Evolutionary conservation across 2,797 vertebrate genomes (phyloP), one percentile per base, ranked within the genome.

Genomic region (Aeoliscus strigatus): DNA sequence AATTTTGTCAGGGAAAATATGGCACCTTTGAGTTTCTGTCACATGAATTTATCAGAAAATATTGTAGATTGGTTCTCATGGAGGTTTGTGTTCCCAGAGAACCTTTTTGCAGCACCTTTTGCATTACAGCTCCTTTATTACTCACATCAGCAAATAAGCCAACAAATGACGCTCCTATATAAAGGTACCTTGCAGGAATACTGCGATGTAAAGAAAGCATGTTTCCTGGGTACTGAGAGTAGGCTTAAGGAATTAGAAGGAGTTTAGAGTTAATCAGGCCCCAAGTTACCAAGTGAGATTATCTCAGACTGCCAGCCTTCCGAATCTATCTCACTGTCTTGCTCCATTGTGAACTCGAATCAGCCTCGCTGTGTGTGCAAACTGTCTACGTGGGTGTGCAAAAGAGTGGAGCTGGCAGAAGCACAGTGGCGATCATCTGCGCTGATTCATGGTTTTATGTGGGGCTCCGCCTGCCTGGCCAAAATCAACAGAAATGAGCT

Each of bases 181-280:
- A 54, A 27, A 11, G 9, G 41, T 35, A 44, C 27, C 27, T 24
- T 39, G 48, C 26, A 39, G 27, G 38, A 70, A 59, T 18, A 65
- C 16, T 34, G 10, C 42, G 56, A 64, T 50, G 47, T 60, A 70
- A 63, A 67, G 71, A 79, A 81, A 78, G 70, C 74, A 75, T 61
- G 64, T 70, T 81, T 82, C 71, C 75, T 79, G 70, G 63, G 60
- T 56, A 56, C 78, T 52, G 55, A 65, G 63, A 71, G 79, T 14
- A 71, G 80, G 81, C 70, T 86, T 82, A 84, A 73, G 73, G 81
- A 78, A 79, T 87, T 87, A 86, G 73, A 66, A 54, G 77, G 79
- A 81, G 78, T 86, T 87, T 84, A 82, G 75, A 82, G 81, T 77
- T 82, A 87, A 85, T 86, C 81, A 72, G 61, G 64, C 66, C 78